These are phyloP conservation scores for Elgaria multicarinata DNA, from an alignment of 2,113 vertebrate species.

Conservation along the genomic window DNA sequence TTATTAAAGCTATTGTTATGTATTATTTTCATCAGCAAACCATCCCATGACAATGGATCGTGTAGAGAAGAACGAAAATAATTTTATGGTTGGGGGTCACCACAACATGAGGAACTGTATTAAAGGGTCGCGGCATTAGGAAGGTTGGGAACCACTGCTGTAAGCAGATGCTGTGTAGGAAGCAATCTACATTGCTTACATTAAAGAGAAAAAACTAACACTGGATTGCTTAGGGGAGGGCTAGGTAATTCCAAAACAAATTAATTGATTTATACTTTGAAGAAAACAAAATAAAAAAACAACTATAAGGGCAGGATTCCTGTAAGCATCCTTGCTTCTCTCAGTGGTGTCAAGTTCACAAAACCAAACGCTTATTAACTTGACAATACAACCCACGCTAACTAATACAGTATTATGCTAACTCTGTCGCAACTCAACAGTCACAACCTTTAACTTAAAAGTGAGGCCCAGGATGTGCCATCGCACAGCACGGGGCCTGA, in stretches of 20 bases:
- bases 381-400: not conserved
- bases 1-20: no score
- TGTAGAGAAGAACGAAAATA: no score
- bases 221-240: not conserved
- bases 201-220: not conserved
- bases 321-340: not conserved
- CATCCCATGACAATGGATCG: no score
- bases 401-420: not conserved
- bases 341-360: not conserved
- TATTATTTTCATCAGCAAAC: no score
- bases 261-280: not conserved
- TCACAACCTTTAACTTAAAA: not conserved
- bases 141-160: no score
- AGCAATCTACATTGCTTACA: not conserved
- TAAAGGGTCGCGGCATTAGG: no score
- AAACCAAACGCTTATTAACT: not conserved
- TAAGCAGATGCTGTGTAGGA: not conserved
- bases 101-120: no score
- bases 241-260: not conserved
- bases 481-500: not conserved
- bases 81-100: no score
- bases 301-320: not conserved
- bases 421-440: not conserved
- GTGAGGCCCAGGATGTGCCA: not conserved
- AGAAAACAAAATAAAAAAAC: not conserved